phyloP scores from a whole-genome alignment of 2,888 invertebrate genomes.

The Alitta virens region DNA sequence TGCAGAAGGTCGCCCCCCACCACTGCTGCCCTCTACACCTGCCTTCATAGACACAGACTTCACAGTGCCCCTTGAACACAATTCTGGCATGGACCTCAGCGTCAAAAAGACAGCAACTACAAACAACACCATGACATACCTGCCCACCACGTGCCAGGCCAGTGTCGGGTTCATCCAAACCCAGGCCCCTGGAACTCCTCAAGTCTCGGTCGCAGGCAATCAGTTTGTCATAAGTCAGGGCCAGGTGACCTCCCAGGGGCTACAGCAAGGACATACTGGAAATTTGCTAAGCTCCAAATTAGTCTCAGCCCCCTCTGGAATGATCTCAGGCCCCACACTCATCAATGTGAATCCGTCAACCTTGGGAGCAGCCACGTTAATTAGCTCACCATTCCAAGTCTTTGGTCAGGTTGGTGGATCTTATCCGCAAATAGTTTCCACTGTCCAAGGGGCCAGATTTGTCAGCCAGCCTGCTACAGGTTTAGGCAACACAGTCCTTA shows the following conservation, averaged over 20 bases:
- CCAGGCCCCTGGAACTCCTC: too few relatives aligned
- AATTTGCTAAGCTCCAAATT: too few relatives aligned
- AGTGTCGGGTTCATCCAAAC: background rate
- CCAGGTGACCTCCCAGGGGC: too few relatives aligned
- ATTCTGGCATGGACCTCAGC: background rate
- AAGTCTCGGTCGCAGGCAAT: too few relatives aligned
- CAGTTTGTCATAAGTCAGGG: too few relatives aligned
- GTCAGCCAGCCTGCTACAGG: background rate
- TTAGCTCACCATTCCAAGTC: constrained; percentile 13
- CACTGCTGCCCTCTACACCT: constrained; percentile 6
- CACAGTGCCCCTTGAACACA: background rate
- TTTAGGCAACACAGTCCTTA: constrained; percentile 10
- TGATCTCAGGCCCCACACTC: background rate
- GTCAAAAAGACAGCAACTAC: background rate
- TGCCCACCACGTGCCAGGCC: background rate
- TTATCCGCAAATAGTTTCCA: constrained; percentile 1
- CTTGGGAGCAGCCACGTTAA: background rate
- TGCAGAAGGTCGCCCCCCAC: background rate
- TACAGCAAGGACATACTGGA: too few relatives aligned
- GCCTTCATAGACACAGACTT: constrained; percentile 18
- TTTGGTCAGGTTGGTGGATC: background rate
- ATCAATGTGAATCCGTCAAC: constrained; percentile 10
- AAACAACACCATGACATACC: background rate
- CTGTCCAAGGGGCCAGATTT: background rate
- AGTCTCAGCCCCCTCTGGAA: background rate